Evolutionary conservation across 2,113 vertebrate species (phyloP), one percentile per base, ranked within the genome.

Genomic region (Budorcas taxicolor): DNA sequence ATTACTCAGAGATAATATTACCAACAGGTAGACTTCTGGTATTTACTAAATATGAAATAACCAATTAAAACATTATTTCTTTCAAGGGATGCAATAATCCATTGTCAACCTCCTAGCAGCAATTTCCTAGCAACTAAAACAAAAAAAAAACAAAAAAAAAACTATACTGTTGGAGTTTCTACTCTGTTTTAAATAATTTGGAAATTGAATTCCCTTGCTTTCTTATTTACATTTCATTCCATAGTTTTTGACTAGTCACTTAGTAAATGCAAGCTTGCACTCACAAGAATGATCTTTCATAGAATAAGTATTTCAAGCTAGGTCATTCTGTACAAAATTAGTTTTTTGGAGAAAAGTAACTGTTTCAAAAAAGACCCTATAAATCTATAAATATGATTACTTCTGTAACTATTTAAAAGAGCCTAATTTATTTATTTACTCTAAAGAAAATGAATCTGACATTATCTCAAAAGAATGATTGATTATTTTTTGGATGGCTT

Each of bases 321-420:
- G 7, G 9, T 62, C 47, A 83, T 36, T 53, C 36, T 55, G 7
- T 60, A 80, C 4, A 6, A 95, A 47, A 62, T 86, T 53, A 60
- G 7, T 76, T 83, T 84, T 90, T 27, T 3, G 25, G 40, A 23
- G 8, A 23, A 33, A 47, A 74, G 76, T 31, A 78, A 31, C 50
- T 74, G 3, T 90, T 78, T 91, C 21, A 45, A 21, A 90, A 90
- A 91, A 91, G 15, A 21, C 3, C 2, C 17, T 23, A 45, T 60
- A 88, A 94, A 58, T 33, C 17, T 31, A 87, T 58, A 86, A 95
- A 67, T 31, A 57, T 2, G 74, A 33, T 74, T 91, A 87, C 82
- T 93, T 97, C 80, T 92, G 6, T 83, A 94, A 40, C 29, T 55
- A 95, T 94, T 96, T 91, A 52, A 76, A 93, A 95, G 13, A 36